Evolutionary conservation across 2,888 invertebrate species (phyloP), one percentile per base, ranked within the genome.

Genomic region (Drosophila limbata): DNA sequence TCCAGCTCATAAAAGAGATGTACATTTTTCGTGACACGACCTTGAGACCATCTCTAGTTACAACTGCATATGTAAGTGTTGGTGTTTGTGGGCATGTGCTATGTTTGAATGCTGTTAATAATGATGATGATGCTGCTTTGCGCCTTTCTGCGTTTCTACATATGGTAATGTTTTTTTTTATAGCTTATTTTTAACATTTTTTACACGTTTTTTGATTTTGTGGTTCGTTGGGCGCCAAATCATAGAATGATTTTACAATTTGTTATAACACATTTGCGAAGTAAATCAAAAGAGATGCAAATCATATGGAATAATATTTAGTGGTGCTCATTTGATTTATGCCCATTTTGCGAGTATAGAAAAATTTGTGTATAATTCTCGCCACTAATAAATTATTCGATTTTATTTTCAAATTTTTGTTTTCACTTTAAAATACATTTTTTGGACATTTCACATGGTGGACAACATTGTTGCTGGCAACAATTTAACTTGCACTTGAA

Each of bases 401-500:
- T 53, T 53, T 55, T 40, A 37, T 51, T 59, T 25, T 39, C 40
- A 42, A 6, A 39, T 52, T 62, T 31, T 42, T 37, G 35, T 35
- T 55, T 65, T 52, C 50, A 68, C 67, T 67, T 60, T 44, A 60
- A 65, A 63, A 45, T 51, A 48, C 31, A 37, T 42, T 69, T 11
- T 9, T 51, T 25, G 25, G 17, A 47, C 42, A 28, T 15, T 47
- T 44, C 50, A 56, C 47, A 28, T 33, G 19, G 21, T 21, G 33
- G 13, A 71, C 86, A 86, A 83, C 84, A 77, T 67, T 86, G 86
- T 77, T 83, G 84, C 84, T 65, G 50, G 73, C 76, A 77, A 88
- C 81, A 72, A 53, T 60, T 66, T 35, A 64, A 48, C 69, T 52
- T 83, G 85, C 77, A 89, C 86, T 85, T 79, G 71, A 89, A 85